Base-by-base conservation (phyloP, 1,140 invertebrate species). In the Trichonephila clavipes region DNA sequence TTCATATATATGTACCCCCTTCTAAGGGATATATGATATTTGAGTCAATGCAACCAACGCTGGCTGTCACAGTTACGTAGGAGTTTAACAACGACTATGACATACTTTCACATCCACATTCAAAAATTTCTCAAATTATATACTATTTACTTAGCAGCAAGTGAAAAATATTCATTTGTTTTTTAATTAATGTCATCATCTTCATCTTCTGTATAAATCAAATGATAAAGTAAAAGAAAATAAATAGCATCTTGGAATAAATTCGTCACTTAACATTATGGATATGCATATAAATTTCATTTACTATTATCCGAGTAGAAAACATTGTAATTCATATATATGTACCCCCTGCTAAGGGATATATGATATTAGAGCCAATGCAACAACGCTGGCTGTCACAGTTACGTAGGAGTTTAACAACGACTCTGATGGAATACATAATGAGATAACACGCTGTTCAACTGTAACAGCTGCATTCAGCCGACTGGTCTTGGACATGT, bases 371-470 rank as follows among this genome's bases (percentile, higher is more conserved):
- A 77, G 34, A 40, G 34, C 72, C 19, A 34, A 40, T 77, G 28
- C 28, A 77, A 77, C 28, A 88, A 64, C 34, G 12, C 89, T n/a
- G 77, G n/a, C 28, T 81, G 44, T 82, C 24, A 59, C 28, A 34
- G 34, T 77, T 89, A 61, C 77, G 72, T 82, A 82, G 89, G 59
- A 77, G 88, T 89, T 72, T 40, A 34, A 81, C 69, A 90, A 10
- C 24, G 89, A 61, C 72, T 81, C 18, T 62, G 89, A 82, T 62
- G 59, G 89, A 90, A 81, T 82, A 90, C 34, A 62, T 85, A 92
- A 92, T 92, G 81, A 92, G 82, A 92, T 92, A 85, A 92, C 82
- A 92, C 62, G 90, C 82, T 92, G 81, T 85, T 92, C 77, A 92
- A 92, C 21, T 82, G 61, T 92, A 66, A 85, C 90, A 92, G 90